A percentile compares a stretch with the other conserved stretches of the same genome.
phyloP scores from a whole-genome alignment of 1,140 invertebrate species.

The Vollenhovia emeryi region DNA sequence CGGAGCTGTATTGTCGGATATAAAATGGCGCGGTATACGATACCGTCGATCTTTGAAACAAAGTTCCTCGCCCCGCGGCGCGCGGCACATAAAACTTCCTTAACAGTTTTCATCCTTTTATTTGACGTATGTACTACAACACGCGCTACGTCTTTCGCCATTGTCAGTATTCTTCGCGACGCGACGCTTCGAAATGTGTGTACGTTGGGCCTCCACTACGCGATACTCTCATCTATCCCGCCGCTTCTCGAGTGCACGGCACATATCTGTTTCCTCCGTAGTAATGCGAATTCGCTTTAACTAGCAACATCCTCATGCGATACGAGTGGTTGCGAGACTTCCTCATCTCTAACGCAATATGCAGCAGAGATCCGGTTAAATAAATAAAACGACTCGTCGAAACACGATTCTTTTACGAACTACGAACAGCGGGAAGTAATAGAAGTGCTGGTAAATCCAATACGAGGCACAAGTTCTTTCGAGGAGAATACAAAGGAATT shows the following conservation, averaged over 20 bases:
- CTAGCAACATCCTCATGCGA: not conserved
- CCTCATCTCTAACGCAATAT: not conserved
- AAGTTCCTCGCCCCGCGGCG: not conserved
- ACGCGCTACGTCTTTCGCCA: not conserved
- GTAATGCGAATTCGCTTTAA: slow-evolving; percentile 16
- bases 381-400: slow-evolving; percentile 10
- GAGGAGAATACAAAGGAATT: not conserved
- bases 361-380: slow-evolving; percentile 1
- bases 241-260: not conserved
- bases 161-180: slow-evolving; percentile 19
- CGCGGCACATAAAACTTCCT: slow-evolving; percentile 30
- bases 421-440: not conserved
- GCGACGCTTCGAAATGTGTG: not conserved
- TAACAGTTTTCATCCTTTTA: slow-evolving; percentile 33
- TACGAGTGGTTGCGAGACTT: not conserved
- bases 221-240: not conserved
- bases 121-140: slow-evolving; percentile 13
- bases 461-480: not conserved
- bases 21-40: not conserved
- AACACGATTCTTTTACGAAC: not conserved
- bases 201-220: not conserved
- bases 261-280: slow-evolving; percentile 11
- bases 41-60: not conserved
- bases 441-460: slow-evolving; percentile 3
- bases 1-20: slow-evolving; percentile 5